Evolutionary conservation across 2,113 vertebrate species (phyloP), one percentile per base, ranked within the genome.

Genomic region (Galbula dea): DNA sequence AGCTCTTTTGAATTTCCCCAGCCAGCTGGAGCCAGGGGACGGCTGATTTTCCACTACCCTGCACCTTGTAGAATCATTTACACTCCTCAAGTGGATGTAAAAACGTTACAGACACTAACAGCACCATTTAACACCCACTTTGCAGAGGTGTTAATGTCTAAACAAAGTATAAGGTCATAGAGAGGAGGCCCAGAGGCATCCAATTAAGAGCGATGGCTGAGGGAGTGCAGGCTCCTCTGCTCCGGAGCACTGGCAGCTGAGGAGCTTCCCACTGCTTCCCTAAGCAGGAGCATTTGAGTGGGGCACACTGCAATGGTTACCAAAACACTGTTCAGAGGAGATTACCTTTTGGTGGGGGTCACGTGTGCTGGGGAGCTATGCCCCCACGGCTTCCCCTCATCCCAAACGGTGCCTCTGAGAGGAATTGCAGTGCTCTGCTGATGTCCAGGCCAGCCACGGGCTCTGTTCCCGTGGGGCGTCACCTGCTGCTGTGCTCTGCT

Each of bases 71-170:
- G 90, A 93, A 90, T 67, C 79, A 91, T 96, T 94, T 94, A 88
- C 90, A 78, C 76, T 81, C 72, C 65, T 88, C 59, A 55, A 96
- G 68, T 80, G 79, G 30, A 90, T 51, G 48, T 86, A 77, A 95
- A 95, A 94, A 39, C 1, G 1, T 51, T 86, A 43, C 59, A 76
- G 83, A 71, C 80, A 76, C 76, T 89, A 93, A 59, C n/a, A 62
- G 36, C 48, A 51, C 55, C 55, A 39, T 90, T 94, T 94, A 94
- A 94, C 92, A 96, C 88, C 83, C 88, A 88, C 86, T 91, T 95
- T 63, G 51, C 55, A 36, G 95, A 94, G 90, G 90, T 83, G 85
- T 87, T 95, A 93, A 94, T 36, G 83, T 51, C 79, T 89, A 66
- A 80, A 94, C 54, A 32, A 85, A 87, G 55, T 37, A n/a, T n/a